phyloP scores from a whole-genome alignment of 2,113 vertebrate species.

The Calonectris borealis region DNA sequence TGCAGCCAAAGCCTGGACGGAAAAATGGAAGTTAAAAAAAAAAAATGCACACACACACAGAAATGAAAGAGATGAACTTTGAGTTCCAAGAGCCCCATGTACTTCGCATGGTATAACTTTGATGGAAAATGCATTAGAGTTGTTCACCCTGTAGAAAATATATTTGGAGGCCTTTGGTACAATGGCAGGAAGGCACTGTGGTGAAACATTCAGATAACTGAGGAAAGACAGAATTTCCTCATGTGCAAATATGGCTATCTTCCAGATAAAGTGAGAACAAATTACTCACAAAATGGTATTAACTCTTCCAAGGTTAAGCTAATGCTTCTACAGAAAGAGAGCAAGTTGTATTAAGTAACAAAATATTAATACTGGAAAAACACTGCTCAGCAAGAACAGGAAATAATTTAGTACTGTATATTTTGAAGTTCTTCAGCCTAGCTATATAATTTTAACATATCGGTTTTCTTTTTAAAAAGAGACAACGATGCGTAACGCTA shows the following conservation, averaged over 20 bases:
- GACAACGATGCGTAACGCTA: background rate
- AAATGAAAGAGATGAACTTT: constrained; percentile 26
- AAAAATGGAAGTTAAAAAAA: constrained; percentile 14
- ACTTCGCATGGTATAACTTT: background rate
- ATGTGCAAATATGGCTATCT: constrained; percentile 74
- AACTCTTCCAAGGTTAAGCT: constrained; percentile 44
- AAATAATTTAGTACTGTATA: constrained; percentile 54
- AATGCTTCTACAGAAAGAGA: background rate
- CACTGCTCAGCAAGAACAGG: constrained; percentile 36
- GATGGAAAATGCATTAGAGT: constrained; percentile 65
- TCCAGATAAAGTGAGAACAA: constrained; percentile 71
- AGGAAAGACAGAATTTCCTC: constrained; percentile 77
- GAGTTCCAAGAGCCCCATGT: constrained; percentile 24
- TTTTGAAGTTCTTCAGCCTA: background rate
- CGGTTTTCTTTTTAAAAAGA: background rate
- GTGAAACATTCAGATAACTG: constrained; percentile 77
- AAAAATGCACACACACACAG: background rate
- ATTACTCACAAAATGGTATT: constrained; percentile 35
- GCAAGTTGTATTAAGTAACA: background rate
- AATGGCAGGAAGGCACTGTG: constrained; percentile 82
- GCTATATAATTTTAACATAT: background rate
- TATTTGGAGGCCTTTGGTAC: constrained; percentile 68
- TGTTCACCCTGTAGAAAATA: constrained; percentile 44
- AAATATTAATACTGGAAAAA: constrained; percentile 45
- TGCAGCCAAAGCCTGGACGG: constrained; percentile 51